Base-by-base conservation (phyloP, 2,113 vertebrate species). In the Myotis brandtii region DNA sequence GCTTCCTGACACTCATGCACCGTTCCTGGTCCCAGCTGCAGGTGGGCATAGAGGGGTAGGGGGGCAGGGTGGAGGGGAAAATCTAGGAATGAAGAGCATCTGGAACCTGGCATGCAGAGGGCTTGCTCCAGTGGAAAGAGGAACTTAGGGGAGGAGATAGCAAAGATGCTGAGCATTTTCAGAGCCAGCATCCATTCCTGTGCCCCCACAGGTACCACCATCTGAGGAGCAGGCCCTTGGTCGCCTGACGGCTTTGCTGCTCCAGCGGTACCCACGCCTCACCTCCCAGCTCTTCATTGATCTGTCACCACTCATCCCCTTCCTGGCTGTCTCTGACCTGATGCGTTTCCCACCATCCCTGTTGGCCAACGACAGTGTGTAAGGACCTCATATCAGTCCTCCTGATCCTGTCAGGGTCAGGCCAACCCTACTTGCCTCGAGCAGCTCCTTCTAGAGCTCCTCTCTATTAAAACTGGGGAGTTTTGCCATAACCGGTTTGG, bases 281-380 rank as follows among this genome's bases (percentile, higher is more conserved):
- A 99, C 99, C 40, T 99, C 99, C 18, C 99, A 99, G 93, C 98
- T 99, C 79, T 99, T 99, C 83, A 98, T 99, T 14, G 99, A 99
- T 96, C 98, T 99, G 93, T 99, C 99, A 18, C 99, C 99, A 72
- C 99, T 99, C 97, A 99, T 99, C 59, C 99, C 99, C 59, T 99
- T 99, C 97, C 98, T 99, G 99, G 99, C 99, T 2, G 99, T 99
- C 64, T 98, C 99, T 9, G 99, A 99, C 97, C 99, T 99, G 76
- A 98, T 98, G 98, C 99, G 98, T 93, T 99, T 99, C 91, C 99
- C 99, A 1, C 98, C 98, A 4, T 99, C 99, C 2, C 98, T 99
- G 86, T 97, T 99, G 89, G 98, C 98, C 98, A 99, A 99, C 2
- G 98, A 99, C 97, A 99, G 98, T 4, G 99, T 99, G 99, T 99